Base-by-base conservation (phyloP, 2,113 vertebrate genomes). In the Larimichthys crocea region DNA sequence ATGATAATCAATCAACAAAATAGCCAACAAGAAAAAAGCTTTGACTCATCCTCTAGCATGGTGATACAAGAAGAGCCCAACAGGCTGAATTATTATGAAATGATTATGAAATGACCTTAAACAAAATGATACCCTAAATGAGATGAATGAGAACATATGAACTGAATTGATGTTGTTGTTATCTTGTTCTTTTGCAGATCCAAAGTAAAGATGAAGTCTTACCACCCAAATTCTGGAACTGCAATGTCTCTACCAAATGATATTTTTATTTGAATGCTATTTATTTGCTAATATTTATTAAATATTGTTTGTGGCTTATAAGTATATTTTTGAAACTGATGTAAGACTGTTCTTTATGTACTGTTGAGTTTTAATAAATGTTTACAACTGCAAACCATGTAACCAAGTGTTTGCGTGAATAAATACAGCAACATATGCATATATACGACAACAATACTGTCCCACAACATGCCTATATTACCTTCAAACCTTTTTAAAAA, bases 281-380 rank as follows among this genome's bases (percentile, higher is more conserved):
- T 95, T 96, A 95, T 95, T 95, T 74, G 70, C 60, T 80, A 65
- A 74, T 94, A 94, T 95, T 95, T 94, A 95, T 94, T 94, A 16
- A 85, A 77, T 71, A 74, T 70, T 79, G 50, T 83, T 91, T 67
- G 85, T 85, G 75, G 35, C 64, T 74, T 70, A 74, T 10, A 56
- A 60, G 2, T 88, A 61, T 89, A 85, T 93, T 88, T 89, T 87
- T 90, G 16, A 84, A 76, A 74, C 77, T 19, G 19, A 78, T 81
- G 81, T 82, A 71, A 85, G 20, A 68, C 61, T 90, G 69, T 84
- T 86, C 35, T 82, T 67, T 49, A 62, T 82, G 40, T 88, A 46
- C 48, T 68, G 49, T 76, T 77, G 20, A 82, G 63, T 79, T 88
- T 90, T 57, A 95, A 94, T 94, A 95, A 94, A 95, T 93, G 83